Percentiles rank a stretch among this genome's conserved stretches.
Conservation (phyloP, 2,797 vertebrate genomes). For the Anabacerthia variegaticeps region DNA sequence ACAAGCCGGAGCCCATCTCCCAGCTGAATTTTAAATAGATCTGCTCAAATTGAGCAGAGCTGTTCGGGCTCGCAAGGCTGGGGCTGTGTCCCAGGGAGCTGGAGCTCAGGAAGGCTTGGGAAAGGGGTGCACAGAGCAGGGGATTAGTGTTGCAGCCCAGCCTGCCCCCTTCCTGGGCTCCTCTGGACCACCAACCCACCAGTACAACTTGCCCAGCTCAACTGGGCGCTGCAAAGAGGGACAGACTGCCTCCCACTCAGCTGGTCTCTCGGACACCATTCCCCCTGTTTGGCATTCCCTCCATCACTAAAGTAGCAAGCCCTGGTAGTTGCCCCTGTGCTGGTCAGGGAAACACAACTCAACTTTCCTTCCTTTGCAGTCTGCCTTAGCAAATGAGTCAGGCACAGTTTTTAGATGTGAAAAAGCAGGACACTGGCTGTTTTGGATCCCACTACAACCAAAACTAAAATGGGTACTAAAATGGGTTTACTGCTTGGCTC, state of each 20-base stretch:
- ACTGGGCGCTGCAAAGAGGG: neutral
- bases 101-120: accelerated
- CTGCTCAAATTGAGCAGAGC: conserved; percentile 6
- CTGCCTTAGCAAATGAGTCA: neutral
- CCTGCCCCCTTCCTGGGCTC: neutral
- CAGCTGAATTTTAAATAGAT: conserved; percentile 62
- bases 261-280: neutral
- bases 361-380: neutral
- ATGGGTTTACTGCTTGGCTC: accelerated
- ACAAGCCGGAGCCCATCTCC: conserved; percentile 14
- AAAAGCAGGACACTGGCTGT: neutral
- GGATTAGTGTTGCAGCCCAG: neutral
- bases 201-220: neutral
- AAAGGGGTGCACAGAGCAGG: neutral
- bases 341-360: neutral
- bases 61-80: neutral
- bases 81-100: neutral
- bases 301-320: neutral
- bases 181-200: accelerated
- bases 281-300: neutral
- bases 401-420: accelerated
- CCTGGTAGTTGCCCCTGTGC: neutral
- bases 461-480: neutral
- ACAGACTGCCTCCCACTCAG: neutral
- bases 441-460: neutral